Conservation (phyloP, 2,113 vertebrate genomes). For the Nansenia antarctica region DNA sequence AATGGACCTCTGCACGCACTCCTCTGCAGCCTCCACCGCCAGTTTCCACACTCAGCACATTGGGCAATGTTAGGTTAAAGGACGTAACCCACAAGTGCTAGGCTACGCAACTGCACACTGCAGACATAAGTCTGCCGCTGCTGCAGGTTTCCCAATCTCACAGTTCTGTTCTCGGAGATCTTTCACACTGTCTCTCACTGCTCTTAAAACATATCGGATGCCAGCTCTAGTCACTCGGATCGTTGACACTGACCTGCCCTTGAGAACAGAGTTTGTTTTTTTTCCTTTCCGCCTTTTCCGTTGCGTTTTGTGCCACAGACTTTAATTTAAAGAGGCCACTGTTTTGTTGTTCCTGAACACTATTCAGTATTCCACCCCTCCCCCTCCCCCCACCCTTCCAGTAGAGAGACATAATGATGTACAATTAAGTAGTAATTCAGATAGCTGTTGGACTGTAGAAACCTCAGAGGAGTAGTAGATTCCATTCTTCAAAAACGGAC, state of each 20-base stretch:
- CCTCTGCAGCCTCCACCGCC: constrained; percentile 16
- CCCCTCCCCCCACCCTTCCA: neutral
- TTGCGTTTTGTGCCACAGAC: neutral
- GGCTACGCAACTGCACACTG: constrained; percentile 28
- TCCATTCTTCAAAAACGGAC: constrained; percentile 1
- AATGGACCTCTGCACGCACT: neutral
- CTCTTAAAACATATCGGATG: neutral
- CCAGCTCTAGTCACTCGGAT: neutral
- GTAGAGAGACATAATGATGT: neutral
- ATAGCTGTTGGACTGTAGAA: neutral
- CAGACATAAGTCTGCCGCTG: neutral
- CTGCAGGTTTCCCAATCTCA: constrained; percentile 18
- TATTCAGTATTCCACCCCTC: neutral
- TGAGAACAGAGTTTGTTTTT: neutral
- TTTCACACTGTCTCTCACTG: neutral
- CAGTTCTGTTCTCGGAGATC: neutral
- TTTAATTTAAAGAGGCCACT: constrained; percentile 10
- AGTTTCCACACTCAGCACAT: constrained; percentile 11
- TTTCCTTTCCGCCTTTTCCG: constrained; percentile 5
- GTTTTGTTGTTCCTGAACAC: neutral
- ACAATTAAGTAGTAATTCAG: neutral
- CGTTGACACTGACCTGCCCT: neutral
- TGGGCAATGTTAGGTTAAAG: constrained; percentile 14
- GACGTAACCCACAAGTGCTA: constrained; percentile 29
- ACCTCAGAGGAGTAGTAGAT: neutral